phyloP scores from a whole-genome alignment of 2,113 vertebrate genomes.

The Lycocorax pyrrhopterus region DNA sequence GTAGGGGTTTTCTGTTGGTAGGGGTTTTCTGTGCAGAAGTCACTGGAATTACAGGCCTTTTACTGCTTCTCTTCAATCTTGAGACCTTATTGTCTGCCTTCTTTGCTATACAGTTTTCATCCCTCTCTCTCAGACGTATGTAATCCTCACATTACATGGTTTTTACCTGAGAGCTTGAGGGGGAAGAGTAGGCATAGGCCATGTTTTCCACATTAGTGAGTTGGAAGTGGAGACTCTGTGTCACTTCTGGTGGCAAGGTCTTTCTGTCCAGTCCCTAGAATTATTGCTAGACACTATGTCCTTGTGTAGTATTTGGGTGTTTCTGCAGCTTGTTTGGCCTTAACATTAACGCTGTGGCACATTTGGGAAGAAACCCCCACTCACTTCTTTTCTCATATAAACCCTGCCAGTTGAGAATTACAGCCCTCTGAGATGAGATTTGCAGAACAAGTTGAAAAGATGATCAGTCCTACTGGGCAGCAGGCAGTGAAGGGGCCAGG shows the following conservation, averaged over 20 bases:
- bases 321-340: background rate
- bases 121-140: background rate
- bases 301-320: background rate
- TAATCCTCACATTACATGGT: background rate
- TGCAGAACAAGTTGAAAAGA: background rate
- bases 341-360: rapidly evolving
- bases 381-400: background rate
- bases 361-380: background rate
- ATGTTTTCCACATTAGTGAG: background rate
- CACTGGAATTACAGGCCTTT: background rate
- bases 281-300: background rate
- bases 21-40: rapidly evolving
- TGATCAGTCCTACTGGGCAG: background rate
- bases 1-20: rapidly evolving
- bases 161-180: background rate
- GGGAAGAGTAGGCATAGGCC: background rate
- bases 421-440: background rate
- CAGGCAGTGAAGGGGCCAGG: background rate
- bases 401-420: background rate
- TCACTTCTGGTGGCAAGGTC: background rate
- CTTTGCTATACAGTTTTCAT: background rate
- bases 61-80: background rate
- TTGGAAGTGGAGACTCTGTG: background rate
- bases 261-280: background rate
- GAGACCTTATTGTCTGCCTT: background rate